These are phyloP conservation scores for Xylocopa sonorina DNA, from an alignment of 1,140 invertebrate species.

Conservation along the genomic window DNA sequence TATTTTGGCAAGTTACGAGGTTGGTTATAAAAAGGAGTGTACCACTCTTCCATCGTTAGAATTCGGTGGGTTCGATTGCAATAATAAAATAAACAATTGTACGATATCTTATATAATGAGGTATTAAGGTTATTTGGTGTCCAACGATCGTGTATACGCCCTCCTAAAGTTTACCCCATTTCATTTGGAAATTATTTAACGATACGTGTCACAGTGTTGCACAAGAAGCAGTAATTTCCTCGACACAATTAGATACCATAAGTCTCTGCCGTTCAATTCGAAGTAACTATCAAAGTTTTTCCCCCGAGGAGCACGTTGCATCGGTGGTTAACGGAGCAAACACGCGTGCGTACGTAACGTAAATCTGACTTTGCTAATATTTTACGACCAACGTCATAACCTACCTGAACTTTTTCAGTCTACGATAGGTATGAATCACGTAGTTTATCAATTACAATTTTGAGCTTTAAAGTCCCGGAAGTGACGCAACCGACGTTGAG, in stretches of 20 bases:
- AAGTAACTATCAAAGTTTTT: neutral
- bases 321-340: conserved; percentile 19
- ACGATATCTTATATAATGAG: conserved; percentile 10
- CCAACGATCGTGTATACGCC: neutral
- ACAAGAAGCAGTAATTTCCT: conserved; percentile 24
- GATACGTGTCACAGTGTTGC: conserved; percentile 15
- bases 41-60: neutral
- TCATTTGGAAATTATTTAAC: neutral
- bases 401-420: conserved; percentile 42
- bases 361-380: conserved; percentile 23
- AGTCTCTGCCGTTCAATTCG: neutral
- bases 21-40: conserved; percentile 20
- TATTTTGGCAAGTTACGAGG: conserved; percentile 38
- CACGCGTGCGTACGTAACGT: conserved; percentile 16
- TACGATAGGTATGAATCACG: conserved; percentile 52
- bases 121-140: conserved; percentile 2
- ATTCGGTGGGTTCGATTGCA: neutral
- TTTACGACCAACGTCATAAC: conserved; percentile 48
- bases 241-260: neutral
- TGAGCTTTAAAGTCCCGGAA: conserved; percentile 53
- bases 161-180: conserved; percentile 2
- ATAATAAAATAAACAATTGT: neutral
- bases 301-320: neutral
- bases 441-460: conserved; percentile 57
- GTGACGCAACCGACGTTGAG: conserved; percentile 40